These are phyloP conservation scores for Elachura formosa DNA, from an alignment of 2,113 vertebrate species.

Conservation along the genomic window DNA sequence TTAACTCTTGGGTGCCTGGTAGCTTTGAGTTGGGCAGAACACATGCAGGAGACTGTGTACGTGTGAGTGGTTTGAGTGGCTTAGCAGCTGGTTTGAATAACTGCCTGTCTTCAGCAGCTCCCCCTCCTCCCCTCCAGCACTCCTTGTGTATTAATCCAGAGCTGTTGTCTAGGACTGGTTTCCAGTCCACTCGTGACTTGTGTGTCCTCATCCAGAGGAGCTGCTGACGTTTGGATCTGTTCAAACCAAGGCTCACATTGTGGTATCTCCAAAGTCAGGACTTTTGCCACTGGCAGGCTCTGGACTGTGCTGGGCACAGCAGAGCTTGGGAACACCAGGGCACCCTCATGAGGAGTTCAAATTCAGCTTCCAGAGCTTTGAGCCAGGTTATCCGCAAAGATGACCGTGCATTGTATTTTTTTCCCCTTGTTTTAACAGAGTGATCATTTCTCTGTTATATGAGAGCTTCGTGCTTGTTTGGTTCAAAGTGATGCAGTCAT, in stretches of 20 bases:
- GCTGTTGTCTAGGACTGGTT: slow-evolving; percentile 1
- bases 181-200: slow-evolving; percentile 9
- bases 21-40: background rate
- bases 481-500: background rate
- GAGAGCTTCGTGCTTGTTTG: background rate
- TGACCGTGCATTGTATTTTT: background rate
- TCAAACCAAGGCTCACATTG: rapidly evolving
- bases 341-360: background rate
- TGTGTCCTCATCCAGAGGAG: background rate
- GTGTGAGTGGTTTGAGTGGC: background rate
- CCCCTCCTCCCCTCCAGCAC: background rate
- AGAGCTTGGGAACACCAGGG: background rate
- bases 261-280: background rate
- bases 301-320: background rate
- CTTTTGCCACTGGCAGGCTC: background rate
- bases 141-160: background rate
- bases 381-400: background rate
- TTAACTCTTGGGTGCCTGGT: background rate
- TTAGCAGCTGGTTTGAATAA: slow-evolving; percentile 51
- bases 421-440: background rate
- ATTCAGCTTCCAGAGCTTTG: background rate
- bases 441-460: background rate
- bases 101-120: slow-evolving; percentile 6
- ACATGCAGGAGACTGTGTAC: background rate
- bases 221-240: background rate